Evolutionary conservation across 2,797 vertebrate species (phyloP).

Genomic region (Discoglossus pictus): DNA sequence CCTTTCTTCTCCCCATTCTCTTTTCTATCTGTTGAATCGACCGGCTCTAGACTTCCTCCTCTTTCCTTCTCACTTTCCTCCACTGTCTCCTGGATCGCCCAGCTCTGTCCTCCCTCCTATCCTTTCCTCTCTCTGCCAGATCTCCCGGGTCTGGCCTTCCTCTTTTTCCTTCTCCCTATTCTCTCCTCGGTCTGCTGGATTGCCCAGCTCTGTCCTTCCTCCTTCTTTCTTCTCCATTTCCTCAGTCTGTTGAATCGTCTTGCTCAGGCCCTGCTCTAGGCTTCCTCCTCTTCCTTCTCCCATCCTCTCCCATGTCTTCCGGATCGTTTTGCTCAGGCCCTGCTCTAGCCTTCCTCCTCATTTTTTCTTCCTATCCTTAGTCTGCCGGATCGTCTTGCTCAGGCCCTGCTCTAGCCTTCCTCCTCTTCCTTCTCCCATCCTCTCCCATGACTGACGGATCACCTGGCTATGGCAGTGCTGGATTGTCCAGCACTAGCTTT

Average conservation of each 20-base stretch:
- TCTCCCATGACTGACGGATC: too few species aligned
- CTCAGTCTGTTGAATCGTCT: neutral
- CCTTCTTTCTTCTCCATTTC: neutral
- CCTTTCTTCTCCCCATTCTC: neutral
- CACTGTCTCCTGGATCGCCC: neutral
- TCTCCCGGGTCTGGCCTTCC: neutral
- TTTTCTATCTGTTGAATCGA: neutral
- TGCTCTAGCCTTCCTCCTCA: too few species aligned
- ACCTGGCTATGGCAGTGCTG: too few species aligned
- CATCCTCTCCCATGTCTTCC: too few species aligned
- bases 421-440: too few species aligned
- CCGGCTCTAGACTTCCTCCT: neutral
- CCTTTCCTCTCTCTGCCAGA: neutral
- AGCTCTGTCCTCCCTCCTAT: too few species aligned
- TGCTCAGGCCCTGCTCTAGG: neutral
- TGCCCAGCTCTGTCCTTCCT: too few species aligned
- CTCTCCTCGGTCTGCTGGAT: neutral
- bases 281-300: neutral
- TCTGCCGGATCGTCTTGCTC: too few species aligned
- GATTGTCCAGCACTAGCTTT: too few species aligned
- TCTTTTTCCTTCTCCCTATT: neutral
- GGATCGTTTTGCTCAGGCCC: too few species aligned
- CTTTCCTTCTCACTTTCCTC: neutral
- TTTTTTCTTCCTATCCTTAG: too few species aligned
- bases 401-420: too few species aligned